These are phyloP conservation scores for Falco novaeseelandiae DNA, from an alignment of 2,797 vertebrate species.

Conservation along the genomic window DNA sequence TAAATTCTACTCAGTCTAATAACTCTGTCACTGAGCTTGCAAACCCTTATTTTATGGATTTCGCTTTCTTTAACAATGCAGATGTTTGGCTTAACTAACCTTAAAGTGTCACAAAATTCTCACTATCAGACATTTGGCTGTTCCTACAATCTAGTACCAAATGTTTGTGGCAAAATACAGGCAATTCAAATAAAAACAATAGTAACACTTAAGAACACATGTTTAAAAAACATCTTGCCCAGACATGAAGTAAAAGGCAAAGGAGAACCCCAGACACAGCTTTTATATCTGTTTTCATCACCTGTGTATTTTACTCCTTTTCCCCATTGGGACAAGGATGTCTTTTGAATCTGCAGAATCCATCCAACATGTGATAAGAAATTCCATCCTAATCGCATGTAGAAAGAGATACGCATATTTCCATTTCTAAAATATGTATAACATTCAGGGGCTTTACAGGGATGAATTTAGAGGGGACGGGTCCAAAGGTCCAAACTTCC, in stretches of 20 bases:
- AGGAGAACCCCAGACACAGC: background rate
- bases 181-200: background rate
- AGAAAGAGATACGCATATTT: background rate
- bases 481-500: background rate
- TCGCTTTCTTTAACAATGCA: background rate
- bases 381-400: background rate
- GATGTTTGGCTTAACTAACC: background rate
- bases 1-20: background rate
- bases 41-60: background rate
- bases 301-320: background rate
- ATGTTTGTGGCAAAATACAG: background rate
- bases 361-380: background rate
- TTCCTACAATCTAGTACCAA: background rate
- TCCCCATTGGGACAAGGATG: background rate
- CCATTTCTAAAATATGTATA: background rate
- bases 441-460: background rate
- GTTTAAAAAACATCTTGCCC: background rate
- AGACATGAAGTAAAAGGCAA: background rate
- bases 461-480: background rate
- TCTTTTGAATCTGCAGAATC: background rate
- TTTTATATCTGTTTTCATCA: background rate
- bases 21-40: background rate
- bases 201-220: fast-evolving
- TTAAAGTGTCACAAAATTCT: background rate
- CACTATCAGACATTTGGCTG: background rate